A percentile compares a stretch with the other conserved stretches of the same genome.
Evolutionary conservation across 2,797 vertebrate genomes (phyloP).

Genomic region (Clarias fuscus): DNA sequence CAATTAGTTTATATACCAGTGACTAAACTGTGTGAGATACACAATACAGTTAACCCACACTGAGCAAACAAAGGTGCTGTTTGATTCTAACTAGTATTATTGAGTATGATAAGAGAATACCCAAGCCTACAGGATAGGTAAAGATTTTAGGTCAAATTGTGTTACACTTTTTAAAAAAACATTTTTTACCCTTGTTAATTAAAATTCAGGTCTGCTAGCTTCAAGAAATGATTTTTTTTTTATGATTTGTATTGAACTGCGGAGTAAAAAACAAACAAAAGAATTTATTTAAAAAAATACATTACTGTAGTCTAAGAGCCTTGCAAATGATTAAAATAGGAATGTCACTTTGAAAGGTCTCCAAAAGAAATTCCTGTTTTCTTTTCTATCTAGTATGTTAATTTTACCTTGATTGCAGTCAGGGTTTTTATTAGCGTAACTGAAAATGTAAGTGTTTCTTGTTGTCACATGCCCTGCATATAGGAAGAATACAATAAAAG

Average conservation of each 20-base stretch:
- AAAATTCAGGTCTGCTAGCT: not conserved
- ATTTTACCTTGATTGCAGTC: not conserved
- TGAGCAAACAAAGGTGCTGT: not conserved
- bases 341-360: not conserved
- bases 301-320: not conserved
- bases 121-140: not conserved
- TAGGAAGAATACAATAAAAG: not conserved
- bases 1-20: not conserved
- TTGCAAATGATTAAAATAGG: not conserved
- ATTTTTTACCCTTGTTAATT: not conserved
- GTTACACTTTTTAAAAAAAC: not conserved
- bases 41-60: not conserved
- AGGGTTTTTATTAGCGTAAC: not conserved
- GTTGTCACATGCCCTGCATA: not conserved
- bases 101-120: not conserved
- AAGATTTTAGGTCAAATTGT: not conserved
- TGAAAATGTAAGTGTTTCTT: not conserved
- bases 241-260: not conserved
- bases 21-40: not conserved
- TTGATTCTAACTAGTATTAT: not conserved
- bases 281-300: no score
- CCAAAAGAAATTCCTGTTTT: not conserved
- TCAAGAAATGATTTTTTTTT: no score
- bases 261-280: no score
- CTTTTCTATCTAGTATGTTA: not conserved